Conservation (phyloP, 2,888 invertebrate genomes). For the Alviniconcha strummeri region DNA sequence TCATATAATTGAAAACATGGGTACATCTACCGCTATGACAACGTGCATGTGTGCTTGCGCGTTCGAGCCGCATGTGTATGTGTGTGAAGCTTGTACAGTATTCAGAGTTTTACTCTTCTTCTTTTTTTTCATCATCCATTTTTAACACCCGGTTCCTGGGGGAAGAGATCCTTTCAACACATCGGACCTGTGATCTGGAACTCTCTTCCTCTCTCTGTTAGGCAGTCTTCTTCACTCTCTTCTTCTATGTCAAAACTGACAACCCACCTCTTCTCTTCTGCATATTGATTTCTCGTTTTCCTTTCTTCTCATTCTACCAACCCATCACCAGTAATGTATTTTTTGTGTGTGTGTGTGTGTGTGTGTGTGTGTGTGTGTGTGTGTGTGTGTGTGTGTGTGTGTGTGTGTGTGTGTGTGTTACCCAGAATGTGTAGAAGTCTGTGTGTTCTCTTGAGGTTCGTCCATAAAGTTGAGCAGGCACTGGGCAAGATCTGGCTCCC, state of each 20-base stretch:
- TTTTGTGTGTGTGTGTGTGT: neutral
- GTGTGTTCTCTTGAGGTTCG: neutral
- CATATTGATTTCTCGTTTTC: no score
- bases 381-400: slow-evolving; percentile 1
- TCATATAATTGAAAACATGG: neutral
- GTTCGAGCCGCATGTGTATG: no score
- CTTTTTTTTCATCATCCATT: no score
- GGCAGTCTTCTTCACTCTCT: neutral
- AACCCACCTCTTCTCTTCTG: no score
- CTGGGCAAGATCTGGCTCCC: slow-evolving; percentile 46
- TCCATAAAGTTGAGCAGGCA: slow-evolving; percentile 50
- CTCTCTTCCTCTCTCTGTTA: neutral
- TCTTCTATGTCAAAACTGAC: neutral
- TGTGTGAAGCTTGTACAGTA: no score
- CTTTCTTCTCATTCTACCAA: no score
- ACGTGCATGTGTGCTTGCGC: no score
- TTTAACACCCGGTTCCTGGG: no score
- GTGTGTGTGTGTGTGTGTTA: neutral
- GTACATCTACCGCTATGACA: no score
- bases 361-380: neutral
- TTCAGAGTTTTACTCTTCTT: no score
- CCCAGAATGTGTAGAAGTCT: no score
- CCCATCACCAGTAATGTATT: neutral
- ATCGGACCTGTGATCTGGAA: neutral
- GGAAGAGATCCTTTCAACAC: no score